phyloP scores from a whole-genome alignment of 2,888 invertebrate species.

The Drosophila paramelanica region DNA sequence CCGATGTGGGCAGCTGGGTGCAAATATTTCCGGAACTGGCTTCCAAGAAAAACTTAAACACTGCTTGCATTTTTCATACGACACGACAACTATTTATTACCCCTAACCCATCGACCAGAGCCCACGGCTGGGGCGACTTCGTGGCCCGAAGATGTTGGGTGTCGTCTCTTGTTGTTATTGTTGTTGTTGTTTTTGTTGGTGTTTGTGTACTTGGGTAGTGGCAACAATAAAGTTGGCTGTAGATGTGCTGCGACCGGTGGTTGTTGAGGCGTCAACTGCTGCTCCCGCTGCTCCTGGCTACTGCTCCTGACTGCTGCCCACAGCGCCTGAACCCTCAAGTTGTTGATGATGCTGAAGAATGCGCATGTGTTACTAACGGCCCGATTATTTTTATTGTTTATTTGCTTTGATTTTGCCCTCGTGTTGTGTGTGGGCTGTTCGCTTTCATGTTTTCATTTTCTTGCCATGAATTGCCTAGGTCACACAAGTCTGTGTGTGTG shows the following conservation, averaged over 20 bases:
- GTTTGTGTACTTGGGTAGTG: conserved; percentile 50
- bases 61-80: conserved; percentile 78
- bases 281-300: conserved; percentile 28
- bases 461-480: conserved; percentile 32
- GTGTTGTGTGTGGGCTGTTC: conserved; percentile 46
- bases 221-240: conserved; percentile 62
- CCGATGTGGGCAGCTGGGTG: background rate
- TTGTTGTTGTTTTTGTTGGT: conserved; percentile 23
- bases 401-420: conserved; percentile 74
- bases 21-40: conserved; percentile 32
- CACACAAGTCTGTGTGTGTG: conserved; percentile 13
- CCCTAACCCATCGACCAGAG: conserved; percentile 27
- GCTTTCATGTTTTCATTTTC: conserved; percentile 71
- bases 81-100: conserved; percentile 76
- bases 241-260: conserved; percentile 53
- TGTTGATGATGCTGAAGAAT: conserved; percentile 66
- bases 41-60: conserved; percentile 68
- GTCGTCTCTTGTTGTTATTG: conserved; percentile 1
- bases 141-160: conserved; percentile 50
- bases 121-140: conserved; percentile 33
- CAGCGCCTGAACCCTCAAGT: conserved; percentile 7
- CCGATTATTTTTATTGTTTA: conserved; percentile 80
- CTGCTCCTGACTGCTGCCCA: conserved; percentile 8
- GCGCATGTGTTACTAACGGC: conserved; percentile 78
- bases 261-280: conserved; percentile 41